Evolutionary conservation across 2,888 invertebrate species (phyloP).

Genomic region (Parapristionchus giblindavisi): DNA sequence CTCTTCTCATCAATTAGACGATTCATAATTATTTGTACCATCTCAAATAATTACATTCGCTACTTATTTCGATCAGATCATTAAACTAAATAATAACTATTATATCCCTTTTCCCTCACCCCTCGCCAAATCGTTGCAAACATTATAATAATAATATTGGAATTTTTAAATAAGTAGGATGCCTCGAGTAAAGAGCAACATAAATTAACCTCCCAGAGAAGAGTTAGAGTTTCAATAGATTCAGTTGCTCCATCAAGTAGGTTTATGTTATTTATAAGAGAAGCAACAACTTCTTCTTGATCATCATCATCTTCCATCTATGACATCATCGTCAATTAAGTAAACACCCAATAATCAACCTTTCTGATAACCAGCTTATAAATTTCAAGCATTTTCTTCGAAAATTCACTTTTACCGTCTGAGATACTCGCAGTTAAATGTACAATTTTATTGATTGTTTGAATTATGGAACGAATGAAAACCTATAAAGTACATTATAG

Average conservation of each 20-base stretch:
- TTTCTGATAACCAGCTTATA: conserved; percentile 4
- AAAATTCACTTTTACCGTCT: conserved; percentile 6
- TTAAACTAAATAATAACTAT: no score
- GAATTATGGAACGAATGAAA: conserved; percentile 18
- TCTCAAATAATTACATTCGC: no score
- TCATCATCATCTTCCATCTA: not conserved
- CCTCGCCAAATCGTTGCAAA: no score
- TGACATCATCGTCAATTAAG: no score
- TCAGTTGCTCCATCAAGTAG: not conserved
- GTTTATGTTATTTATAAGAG: conserved; percentile 1
- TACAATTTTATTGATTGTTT: not conserved
- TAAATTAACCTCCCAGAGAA: conserved; percentile 23
- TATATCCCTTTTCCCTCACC: no score
- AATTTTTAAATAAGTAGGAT: no score
- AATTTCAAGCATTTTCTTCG: not conserved
- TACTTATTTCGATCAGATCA: no score
- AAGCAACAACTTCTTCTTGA: conserved; percentile 1
- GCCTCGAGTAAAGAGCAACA: no score
- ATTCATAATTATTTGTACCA: no score
- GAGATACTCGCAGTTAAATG: not conserved
- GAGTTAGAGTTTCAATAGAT: not conserved
- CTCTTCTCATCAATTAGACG: no score
- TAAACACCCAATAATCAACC: not conserved
- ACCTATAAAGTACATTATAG: not conserved
- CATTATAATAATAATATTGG: no score